Base-by-base conservation (phyloP, 2,797 vertebrate genomes). In the Gallinago nigripennis region DNA sequence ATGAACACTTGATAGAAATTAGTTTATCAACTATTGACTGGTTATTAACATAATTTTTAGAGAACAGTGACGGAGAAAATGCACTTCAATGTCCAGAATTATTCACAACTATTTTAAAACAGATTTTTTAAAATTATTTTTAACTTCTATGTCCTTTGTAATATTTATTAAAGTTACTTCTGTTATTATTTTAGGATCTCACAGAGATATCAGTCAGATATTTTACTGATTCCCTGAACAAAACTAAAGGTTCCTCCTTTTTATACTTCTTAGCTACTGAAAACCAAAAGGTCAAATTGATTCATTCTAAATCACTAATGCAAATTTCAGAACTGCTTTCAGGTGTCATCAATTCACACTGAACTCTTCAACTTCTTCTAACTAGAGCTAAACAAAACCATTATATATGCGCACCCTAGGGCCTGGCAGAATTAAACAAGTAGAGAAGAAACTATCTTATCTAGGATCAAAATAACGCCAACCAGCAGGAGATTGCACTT, bases 341-440 rank as follows among this genome's bases (percentile, higher is more conserved):
- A 85, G 82, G 43, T 43, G 21, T 53, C 75, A 85, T 82, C 64
- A 24, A 37, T 35, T 77, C 61, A 70, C 3, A 51, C 13, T 64
- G 68, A 88, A 87, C 80, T 91, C 80, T 85, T 91, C 90, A 91
- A 85, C 87, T 53, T 39, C 50, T 37, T 65, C 43, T 66, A 68
- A 65, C 43, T 35, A 48, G 7, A 65, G 50, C 66, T 81, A 46
- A 86, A 82, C 53, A 83, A 91, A 88, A 51, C n/a, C 35, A 64
- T 80, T 81, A 46, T 50, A 21, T 8, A 51, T 30, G 48, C 2
- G 1, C 39, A 90, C 82, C 48, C 12, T 72, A 83, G 82, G 76
- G 61, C 61, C 77, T 81, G 80, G 86, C 80, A 94, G 50, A 83
- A 81, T 25, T 82, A 83, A 88, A 90, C 33, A 75, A 27, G 35